Evolutionary conservation across 2,888 invertebrate species (phyloP), one percentile per base, ranked within the genome.

Genomic region (Ornithoptera priamus): DNA sequence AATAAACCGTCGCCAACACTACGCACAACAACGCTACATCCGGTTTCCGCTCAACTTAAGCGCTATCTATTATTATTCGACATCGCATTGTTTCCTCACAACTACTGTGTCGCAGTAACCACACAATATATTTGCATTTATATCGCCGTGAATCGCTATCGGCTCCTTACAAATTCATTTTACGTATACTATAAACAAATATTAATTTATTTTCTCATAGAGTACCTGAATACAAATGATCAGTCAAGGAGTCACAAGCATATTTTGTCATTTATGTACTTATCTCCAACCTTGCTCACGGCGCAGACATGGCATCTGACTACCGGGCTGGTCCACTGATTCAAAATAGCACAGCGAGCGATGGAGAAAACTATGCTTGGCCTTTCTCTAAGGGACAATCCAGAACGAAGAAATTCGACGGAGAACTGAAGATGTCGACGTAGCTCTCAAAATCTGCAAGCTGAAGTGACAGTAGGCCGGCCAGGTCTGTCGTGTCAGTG

Each of bases 51-150:
- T 36, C 56, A 59, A 20, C 22, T 15, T 59, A 30, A 36, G 18
- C 46, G 53, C 59, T 12, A 42, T 70, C 68, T 65, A 73, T 72
- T 73, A 75, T 73, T 73, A 70, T 74, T 69, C 64, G 72, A 70
- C 72, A 73, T 72, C 63, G 73, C 69, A 76, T 76, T 76, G 75
- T 75, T 73, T 75, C 68, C 74, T 68, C 74, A 69, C 73, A 68
- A 73, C 67, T 69, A 69, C 63, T 50, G 62, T 71, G 65, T 70
- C 65, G 66, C 73, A 64, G 65, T 62, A 73, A 74, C 72, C 69
- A 67, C 71, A 65, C 59, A 62, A 62, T 59, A 63, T 65, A 71
- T 72, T 74, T 69, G 66, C 71, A 74, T 74, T 69, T 60, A 68
- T 71, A 71, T 71, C 58, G 57, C 60, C 36, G 64, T 71, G 70